Base-by-base conservation (phyloP, 2,888 invertebrate genomes). In the Acanthococcus lagerstroemiae region DNA sequence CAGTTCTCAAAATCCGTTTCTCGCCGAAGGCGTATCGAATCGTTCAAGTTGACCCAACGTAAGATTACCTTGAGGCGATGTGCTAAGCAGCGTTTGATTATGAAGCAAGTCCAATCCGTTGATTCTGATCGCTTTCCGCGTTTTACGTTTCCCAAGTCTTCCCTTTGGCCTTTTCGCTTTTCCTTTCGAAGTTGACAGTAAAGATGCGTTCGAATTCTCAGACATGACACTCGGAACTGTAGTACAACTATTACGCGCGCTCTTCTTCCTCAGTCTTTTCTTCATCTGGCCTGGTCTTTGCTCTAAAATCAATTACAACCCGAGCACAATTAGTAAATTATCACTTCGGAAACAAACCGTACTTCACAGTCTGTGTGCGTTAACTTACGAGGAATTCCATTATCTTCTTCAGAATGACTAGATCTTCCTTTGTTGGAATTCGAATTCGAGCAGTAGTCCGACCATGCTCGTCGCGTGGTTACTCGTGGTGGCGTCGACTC, bases 91-190 rank as follows among this genome's bases (percentile, higher is more conserved):
- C 44, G 94, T 94, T 77, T 92, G 88, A 72, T 87, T 89, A 77
- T 94, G 93, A 71, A 94, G 78, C 72, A 92, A 80, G 79, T 94
- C 93, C 72, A 94, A 80, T 19, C 92, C 92, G 70, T 86, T 88
- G 74, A 93, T 92, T 77, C 87, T 87, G 55, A 87, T 78, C 6
- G 83, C 78, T 72, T 85, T 84, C 76, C 85, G 85, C 19, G 82
- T 77, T 73, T 82, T 81, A 5, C 81, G 81, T 75, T 73, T 74
- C 2, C 37, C 44, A 7, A 63, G 7, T 17, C 30, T 27, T 0
- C 37, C 54, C 73, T 66, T 50, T 69, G 22, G 58, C 63, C 24
- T 30, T 55, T 55, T 63, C 54, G 24, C 52, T 54, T 22, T 61
- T 22, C 37, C n/a, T 37, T 9, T 3, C 12, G 37, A 30, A 30